Evolutionary conservation across 1,140 invertebrate species (phyloP).

Genomic region (Eriocheir sinensis): DNA sequence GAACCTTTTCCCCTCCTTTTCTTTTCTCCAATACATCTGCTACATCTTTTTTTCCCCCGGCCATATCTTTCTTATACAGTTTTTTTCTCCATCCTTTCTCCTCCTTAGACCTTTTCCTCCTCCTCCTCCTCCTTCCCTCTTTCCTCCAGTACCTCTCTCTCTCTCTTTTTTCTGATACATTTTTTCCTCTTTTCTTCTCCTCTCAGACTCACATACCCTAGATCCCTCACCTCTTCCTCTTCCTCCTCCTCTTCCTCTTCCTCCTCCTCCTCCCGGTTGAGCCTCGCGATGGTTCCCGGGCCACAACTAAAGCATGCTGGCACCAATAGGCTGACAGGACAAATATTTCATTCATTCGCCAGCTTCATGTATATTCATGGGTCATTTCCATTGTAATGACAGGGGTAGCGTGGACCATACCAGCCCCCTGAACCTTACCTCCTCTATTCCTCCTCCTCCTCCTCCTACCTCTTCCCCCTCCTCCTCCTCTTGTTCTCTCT

Average conservation of each 20-base stretch:
- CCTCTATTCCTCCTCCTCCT: background rate
- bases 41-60: background rate
- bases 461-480: background rate
- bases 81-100: background rate
- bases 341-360: slow-evolving; percentile 75
- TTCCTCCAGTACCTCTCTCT: background rate
- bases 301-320: slow-evolving; percentile 64
- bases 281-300: background rate
- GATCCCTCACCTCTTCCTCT: background rate
- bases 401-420: slow-evolving; percentile 12
- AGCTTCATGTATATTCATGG: slow-evolving; percentile 72
- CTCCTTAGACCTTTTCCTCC: background rate
- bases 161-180: background rate
- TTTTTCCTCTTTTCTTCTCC: background rate
- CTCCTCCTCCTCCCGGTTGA: background rate
- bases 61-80: background rate
- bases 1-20: background rate
- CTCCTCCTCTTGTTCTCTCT: slow-evolving; percentile 14
- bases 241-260: background rate
- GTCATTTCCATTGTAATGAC: slow-evolving; percentile 73
- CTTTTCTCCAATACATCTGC: background rate
- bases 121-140: background rate
- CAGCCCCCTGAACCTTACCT: slow-evolving; percentile 3
- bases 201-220: no score
- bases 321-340: slow-evolving; percentile 73